Evolutionary conservation across 2,113 vertebrate genomes (phyloP).

Genomic region (Labrus mixtus): DNA sequence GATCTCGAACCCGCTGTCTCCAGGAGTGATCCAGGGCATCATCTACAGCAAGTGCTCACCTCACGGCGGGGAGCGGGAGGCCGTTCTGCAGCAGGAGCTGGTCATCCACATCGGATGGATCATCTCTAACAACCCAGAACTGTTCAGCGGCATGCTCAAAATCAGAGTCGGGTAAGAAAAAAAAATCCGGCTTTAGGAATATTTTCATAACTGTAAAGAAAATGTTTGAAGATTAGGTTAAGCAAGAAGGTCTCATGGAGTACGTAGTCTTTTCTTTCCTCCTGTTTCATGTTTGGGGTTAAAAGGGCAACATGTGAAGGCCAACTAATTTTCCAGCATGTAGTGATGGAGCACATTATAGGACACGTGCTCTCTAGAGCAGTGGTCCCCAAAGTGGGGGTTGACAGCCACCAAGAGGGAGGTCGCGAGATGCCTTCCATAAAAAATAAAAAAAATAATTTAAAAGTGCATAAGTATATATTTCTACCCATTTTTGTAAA

Average conservation of each 20-base stretch:
- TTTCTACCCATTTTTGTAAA: no score
- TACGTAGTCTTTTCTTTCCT: no score
- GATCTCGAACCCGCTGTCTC: conserved; percentile 98
- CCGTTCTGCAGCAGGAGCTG: conserved; percentile 95
- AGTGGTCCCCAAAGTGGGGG: no score
- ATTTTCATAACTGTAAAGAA: background rate
- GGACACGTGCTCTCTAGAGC: no score
- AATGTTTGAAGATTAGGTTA: background rate
- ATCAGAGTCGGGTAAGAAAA: conserved; percentile 91
- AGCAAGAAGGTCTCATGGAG: background rate
- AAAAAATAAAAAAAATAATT: no score
- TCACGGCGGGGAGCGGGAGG: conserved; percentile 90
- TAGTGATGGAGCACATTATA: no score
- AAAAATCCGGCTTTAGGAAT: background rate
- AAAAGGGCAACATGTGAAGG: no score
- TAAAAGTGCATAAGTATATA: no score
- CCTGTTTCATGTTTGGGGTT: no score
- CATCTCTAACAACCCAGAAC: conserved; percentile 94
- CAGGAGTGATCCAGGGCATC: conserved; percentile 94
- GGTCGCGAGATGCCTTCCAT: no score
- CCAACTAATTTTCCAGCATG: no score
- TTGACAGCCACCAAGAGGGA: no score
- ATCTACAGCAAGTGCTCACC: conserved; percentile 92
- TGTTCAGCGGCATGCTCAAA: conserved; percentile 98
- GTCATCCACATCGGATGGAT: conserved; percentile 99